phyloP scores from a whole-genome alignment of 1,140 invertebrate species.

The Saxidomus purpurata region DNA sequence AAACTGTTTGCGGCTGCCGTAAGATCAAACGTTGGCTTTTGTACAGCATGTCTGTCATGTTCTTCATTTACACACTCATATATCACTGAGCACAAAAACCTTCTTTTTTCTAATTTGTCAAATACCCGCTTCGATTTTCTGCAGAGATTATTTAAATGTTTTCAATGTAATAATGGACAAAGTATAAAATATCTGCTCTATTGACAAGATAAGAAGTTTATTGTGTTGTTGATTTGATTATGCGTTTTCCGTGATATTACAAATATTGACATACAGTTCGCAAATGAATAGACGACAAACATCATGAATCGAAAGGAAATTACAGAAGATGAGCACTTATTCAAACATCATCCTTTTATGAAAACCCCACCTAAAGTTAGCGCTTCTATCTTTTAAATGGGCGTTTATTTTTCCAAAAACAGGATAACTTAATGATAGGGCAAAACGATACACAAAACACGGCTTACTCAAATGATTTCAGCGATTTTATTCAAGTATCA shows the following conservation, averaged over 20 bases:
- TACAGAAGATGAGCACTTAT: neutral
- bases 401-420: neutral
- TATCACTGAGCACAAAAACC: no score
- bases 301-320: neutral
- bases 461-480: neutral
- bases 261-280: constrained; percentile 25
- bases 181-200: neutral
- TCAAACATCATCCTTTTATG: neutral
- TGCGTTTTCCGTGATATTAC: neutral
- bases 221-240: constrained; percentile 13
- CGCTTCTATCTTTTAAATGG: neutral
- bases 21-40: no score
- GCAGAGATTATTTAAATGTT: constrained; percentile 4
- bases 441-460: constrained; percentile 7
- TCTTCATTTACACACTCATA: no score
- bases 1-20: no score
- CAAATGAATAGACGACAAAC: neutral
- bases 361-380: neutral
- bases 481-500: constrained; percentile 8
- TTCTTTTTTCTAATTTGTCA: no score
- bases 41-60: no score
- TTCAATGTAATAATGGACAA: constrained; percentile 17
- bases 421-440: constrained; percentile 19
- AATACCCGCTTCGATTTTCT: constrained; percentile 5
- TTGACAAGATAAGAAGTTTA: constrained; percentile 29